A percentile compares a stretch with the other conserved stretches of the same genome.
Conservation (phyloP, 1,140 invertebrate genomes). For the Neuroterus valhalla region DNA sequence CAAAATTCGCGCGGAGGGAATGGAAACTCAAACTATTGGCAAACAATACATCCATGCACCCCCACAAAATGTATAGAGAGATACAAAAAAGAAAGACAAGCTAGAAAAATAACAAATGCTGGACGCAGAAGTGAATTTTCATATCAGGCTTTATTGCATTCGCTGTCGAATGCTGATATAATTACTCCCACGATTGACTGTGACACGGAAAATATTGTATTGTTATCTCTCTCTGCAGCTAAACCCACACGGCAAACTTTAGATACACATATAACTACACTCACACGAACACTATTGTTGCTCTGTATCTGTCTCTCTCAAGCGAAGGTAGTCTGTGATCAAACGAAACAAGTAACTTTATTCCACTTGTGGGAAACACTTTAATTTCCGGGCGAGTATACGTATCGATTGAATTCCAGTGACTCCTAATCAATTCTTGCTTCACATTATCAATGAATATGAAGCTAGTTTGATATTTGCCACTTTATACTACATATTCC, state of each 20-base stretch:
- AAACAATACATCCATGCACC: not conserved
- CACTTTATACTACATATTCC: not conserved
- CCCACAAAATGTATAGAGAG: not conserved
- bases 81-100: not conserved
- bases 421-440: not conserved
- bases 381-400: slow-evolving; percentile 5
- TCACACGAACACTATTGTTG: not conserved
- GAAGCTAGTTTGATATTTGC: not conserved
- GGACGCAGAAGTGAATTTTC: not conserved
- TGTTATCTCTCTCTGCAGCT: slow-evolving; percentile 25
- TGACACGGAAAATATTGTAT: not conserved
- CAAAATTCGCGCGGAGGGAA: slow-evolving; percentile 4
- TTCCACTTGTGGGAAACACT: slow-evolving; percentile 20
- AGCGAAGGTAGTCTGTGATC: slow-evolving; percentile 14
- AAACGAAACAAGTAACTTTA: slow-evolving; percentile 22
- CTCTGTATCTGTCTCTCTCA: slow-evolving; percentile 12
- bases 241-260: not conserved
- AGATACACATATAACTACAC: not conserved
- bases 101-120: not conserved
- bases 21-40: not conserved
- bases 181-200: not conserved
- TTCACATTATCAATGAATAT: not conserved
- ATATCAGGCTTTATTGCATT: not conserved
- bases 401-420: slow-evolving; percentile 13
- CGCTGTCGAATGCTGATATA: not conserved